Evolutionary conservation across 2,797 vertebrate species (phyloP), one percentile per base, ranked within the genome.

Genomic region (Cryptoblepharus egeriae): DNA sequence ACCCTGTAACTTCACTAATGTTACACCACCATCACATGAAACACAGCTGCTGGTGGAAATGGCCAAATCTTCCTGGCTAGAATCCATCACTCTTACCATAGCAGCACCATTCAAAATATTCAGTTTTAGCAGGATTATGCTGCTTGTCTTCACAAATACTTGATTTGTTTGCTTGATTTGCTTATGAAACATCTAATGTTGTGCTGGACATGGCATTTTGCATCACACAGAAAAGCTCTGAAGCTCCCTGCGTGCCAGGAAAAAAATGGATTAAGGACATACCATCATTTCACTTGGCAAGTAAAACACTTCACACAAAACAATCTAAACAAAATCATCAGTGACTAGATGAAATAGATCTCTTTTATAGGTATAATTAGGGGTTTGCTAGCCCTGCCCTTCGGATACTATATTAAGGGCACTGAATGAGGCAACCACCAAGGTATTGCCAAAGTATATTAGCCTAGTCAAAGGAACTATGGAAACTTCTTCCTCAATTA

Each of bases 341-440:
- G 52, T 61, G 30, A 52, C 30, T 28, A 32, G 32, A 60, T 68
- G n/a, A 83, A 75, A 73, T 32, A 35, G 42, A 67, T 65, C 64
- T 78, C 42, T 55, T 68, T 77, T 60, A 73, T 35, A 73, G 35
- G 57, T 69, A 55, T 70, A 55, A 81, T 84, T 84, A 75, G 28
- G 13, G 64, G 69, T 24, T n/a, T n/a, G n/a, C 76, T 49, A 57
- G 57, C 28, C 30, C 35, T 84, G 79, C 67, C 79, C 85, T 84
- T 85, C 71, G 45, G 42, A 35, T 32, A 81, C 65, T 79, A 60
- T 64, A 32, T 74, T 84, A 15, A 35, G 78, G 79, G 58, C 61
- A 45, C 30, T 4, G 37, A 57, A 28, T 5, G 60, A 68, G 61
- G 58, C 63, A 75, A 55, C 83, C 24, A 45, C 69, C 64, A 71